Evolutionary conservation across 1,140 invertebrate species (phyloP).

Genomic region (Hesperophylax magnus): DNA sequence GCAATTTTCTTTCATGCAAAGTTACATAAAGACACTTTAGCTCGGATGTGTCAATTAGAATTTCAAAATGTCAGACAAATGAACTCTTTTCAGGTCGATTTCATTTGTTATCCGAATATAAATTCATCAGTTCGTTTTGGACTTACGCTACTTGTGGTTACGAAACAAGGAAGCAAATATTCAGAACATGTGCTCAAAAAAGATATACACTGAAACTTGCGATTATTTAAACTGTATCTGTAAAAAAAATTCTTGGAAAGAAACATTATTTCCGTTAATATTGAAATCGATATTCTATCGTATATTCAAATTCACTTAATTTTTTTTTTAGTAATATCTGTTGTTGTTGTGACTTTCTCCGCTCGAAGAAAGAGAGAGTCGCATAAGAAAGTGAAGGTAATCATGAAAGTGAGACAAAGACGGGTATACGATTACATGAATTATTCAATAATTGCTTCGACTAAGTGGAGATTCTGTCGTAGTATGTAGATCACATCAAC

Average conservation of each 20-base stretch:
- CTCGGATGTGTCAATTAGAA: slow-evolving; percentile 27
- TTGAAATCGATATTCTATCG: not conserved
- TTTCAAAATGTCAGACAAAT: slow-evolving; percentile 31
- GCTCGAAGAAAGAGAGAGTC: slow-evolving; percentile 42
- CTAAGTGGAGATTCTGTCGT: no score
- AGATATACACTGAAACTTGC: not conserved
- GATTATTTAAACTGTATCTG: not conserved
- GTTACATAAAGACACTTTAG: not conserved
- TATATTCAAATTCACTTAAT: not conserved
- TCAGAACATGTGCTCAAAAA: not conserved
- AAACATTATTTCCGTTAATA: no score
- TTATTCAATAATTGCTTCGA: slow-evolving; percentile 18
- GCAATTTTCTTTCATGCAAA: not conserved
- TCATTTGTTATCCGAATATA: slow-evolving; percentile 15
- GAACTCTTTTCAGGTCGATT: slow-evolving; percentile 35
- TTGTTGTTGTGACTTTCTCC: slow-evolving; percentile 40
- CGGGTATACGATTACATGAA: slow-evolving; percentile 24
- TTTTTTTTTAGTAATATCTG: not conserved
- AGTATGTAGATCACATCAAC: no score
- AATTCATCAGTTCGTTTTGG: slow-evolving; percentile 1
- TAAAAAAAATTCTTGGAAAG: no score
- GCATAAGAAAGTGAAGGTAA: slow-evolving; percentile 46
- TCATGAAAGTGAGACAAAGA: slow-evolving; percentile 29
- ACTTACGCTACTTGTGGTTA: not conserved
- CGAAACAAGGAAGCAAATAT: slow-evolving; percentile 21